Conservation (phyloP, 2,113 vertebrate species). For the Rafetus swinhoei region DNA sequence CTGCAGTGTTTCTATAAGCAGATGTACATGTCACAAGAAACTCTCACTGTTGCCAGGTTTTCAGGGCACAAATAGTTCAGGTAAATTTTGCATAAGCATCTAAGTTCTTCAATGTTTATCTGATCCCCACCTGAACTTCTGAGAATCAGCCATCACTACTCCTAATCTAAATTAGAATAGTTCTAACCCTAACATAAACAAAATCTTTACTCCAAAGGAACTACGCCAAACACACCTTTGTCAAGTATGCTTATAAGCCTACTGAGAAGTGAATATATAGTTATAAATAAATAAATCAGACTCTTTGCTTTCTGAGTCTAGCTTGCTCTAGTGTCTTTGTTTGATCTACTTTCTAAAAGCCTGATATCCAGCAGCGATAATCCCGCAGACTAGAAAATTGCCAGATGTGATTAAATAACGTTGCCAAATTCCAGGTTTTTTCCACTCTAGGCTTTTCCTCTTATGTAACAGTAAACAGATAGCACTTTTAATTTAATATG, state of each 20-base stretch:
- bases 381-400: conserved; percentile 55
- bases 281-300: not conserved
- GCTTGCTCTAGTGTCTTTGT: conserved; percentile 54
- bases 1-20: not conserved
- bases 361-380: conserved; percentile 59
- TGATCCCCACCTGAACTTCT: not conserved
- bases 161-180: not conserved
- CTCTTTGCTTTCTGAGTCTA: conserved; percentile 41
- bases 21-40: not conserved
- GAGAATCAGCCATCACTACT: not conserved
- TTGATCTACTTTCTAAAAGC: conserved; percentile 51
- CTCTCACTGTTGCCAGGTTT: not conserved
- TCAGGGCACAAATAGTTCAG: not conserved
- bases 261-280: not conserved
- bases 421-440: conserved; percentile 59
- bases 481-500: conserved; percentile 61
- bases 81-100: not conserved
- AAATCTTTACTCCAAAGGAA: not conserved
- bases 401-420: conserved; percentile 73
- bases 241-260: not conserved
- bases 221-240: not conserved
- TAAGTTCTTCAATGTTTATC: not conserved
- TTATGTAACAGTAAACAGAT: conserved; percentile 73
- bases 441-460: conserved; percentile 51
- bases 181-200: not conserved